Base-by-base conservation (phyloP, 2,888 invertebrate genomes). In the Dorcus hopei region DNA sequence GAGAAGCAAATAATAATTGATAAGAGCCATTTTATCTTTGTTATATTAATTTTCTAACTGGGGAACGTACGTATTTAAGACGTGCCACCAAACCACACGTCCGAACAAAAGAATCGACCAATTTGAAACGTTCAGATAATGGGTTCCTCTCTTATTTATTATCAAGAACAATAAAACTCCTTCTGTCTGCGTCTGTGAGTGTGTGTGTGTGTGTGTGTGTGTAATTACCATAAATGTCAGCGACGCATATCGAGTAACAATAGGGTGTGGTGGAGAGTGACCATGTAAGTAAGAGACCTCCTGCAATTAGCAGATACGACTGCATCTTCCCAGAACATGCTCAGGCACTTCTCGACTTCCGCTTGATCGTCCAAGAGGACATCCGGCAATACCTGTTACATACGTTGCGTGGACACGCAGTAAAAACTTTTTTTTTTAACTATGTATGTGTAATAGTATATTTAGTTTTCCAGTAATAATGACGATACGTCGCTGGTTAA, bases 281-380 rank as follows among this genome's bases (percentile, higher is more conserved):
- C 57, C 52, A 52, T 26, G 53, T 42, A 57, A 48, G 45, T 40
- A 50, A 54, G 58, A 58, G 58, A 58, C 56, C 58, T 57, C 65
- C 49, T 51, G 62, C 65, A 65, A 66, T 66, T 66, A 66, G 59
- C 61, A 64, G 66, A 63, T 63, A 63, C 58, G 63, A 61, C 62
- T 62, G 63, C 65, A 66, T 65, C 66, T 14, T 14, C 14, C 62
- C 60, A 64, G 65, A 65, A 66, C 66, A 66, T 65, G 66, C 61
- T 62, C 63, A 61, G 61, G 60, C 66, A 65, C 66, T 66, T 65
- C 62, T 57, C 58, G 54, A 65, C 66, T 65, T 66, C 66, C 66
- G 66, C 54, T 66, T 51, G 58, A 58, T 53, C 61, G 59, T 61
- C 62, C 62, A 61, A 65, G 65, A 64, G 65, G 58, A 63, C 63